Percentiles rank a stretch among this genome's conserved stretches.
Conservation (phyloP, 1,140 invertebrate genomes). For the Drosophila ironensis region DNA sequence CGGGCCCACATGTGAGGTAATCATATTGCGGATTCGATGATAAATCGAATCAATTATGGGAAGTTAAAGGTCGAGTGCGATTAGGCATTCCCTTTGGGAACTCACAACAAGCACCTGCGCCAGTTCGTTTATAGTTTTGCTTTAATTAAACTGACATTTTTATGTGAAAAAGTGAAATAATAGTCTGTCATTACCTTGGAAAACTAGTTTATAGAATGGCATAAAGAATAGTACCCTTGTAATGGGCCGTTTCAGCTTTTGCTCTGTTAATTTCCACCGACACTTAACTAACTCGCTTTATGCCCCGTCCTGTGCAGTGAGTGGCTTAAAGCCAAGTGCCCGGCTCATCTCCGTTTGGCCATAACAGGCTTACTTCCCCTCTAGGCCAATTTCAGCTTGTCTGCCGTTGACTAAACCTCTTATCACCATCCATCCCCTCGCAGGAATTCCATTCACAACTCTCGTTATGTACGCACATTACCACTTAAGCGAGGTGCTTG, state of each 20-base stretch:
- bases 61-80: neutral
- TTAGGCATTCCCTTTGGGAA: conserved; percentile 1
- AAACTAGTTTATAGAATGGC: too few relatives aligned
- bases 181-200: too few relatives aligned
- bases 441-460: conserved; percentile 33
- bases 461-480: conserved; percentile 55
- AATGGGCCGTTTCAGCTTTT: neutral
- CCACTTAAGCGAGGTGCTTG: conserved; percentile 31
- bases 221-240: too few relatives aligned
- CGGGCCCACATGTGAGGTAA: conserved; percentile 12
- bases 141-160: too few relatives aligned
- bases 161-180: too few relatives aligned
- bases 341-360: conserved; percentile 1
- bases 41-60: conserved; percentile 15
- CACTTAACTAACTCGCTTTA: neutral
- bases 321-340: conserved; percentile 25
- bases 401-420: conserved; percentile 28
- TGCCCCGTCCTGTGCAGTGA: neutral
- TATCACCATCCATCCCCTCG: conserved; percentile 13
- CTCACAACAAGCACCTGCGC: too few relatives aligned
- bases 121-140: too few relatives aligned
- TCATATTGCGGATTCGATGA: neutral
- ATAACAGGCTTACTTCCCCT: conserved; percentile 21
- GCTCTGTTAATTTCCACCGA: conserved; percentile 1
- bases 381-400: conserved; percentile 5